A percentile compares a stretch with the other conserved stretches of the same genome.
These are phyloP conservation scores for Syngnathus floridae DNA, from an alignment of 2,113 vertebrate genomes.

Conservation along the genomic window DNA sequence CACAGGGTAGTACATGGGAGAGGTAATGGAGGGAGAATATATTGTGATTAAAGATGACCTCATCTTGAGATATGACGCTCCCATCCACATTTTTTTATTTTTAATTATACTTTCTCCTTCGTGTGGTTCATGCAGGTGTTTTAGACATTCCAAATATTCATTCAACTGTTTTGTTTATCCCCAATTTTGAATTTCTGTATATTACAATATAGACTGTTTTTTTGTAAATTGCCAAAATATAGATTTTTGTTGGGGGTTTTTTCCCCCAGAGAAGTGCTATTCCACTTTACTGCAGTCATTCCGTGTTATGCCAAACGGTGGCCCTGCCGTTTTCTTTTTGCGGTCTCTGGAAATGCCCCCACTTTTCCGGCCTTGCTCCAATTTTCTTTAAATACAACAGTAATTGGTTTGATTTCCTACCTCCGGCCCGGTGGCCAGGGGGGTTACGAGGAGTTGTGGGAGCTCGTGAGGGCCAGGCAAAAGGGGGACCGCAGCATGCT, in stretches of 20 bases:
- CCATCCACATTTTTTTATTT: not conserved
- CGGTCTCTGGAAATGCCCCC: slow-evolving; percentile 63
- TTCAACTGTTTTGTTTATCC: too few relatives aligned
- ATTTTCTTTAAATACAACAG: slow-evolving; percentile 72
- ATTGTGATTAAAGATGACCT: slow-evolving; percentile 30
- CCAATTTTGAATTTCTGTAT: too few relatives aligned
- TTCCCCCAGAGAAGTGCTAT: slow-evolving; percentile 5
- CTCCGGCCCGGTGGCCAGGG: slow-evolving; percentile 56
- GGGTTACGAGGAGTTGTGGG: slow-evolving; percentile 18
- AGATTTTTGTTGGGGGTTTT: slow-evolving; percentile 1
- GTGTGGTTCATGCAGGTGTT: slow-evolving; percentile 49
- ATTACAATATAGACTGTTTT: too few relatives aligned
- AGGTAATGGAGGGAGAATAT: slow-evolving; percentile 34
- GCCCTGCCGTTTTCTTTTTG: slow-evolving; percentile 57
- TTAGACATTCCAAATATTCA: slow-evolving; percentile 7
- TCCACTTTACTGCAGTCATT: slow-evolving; percentile 16
- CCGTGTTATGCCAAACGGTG: slow-evolving; percentile 35
- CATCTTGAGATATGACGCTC: slow-evolving; percentile 23
- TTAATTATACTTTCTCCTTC: not conserved
- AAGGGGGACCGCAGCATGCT: slow-evolving; percentile 49
- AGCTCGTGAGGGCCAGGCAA: slow-evolving; percentile 30
- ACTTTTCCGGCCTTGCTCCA: slow-evolving; percentile 68
- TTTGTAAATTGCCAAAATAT: slow-evolving; percentile 9
- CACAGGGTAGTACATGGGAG: slow-evolving; percentile 38
- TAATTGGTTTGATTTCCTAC: slow-evolving; percentile 75